Base-by-base conservation (phyloP, 2,113 vertebrate genomes). In the Solea senegalensis region DNA sequence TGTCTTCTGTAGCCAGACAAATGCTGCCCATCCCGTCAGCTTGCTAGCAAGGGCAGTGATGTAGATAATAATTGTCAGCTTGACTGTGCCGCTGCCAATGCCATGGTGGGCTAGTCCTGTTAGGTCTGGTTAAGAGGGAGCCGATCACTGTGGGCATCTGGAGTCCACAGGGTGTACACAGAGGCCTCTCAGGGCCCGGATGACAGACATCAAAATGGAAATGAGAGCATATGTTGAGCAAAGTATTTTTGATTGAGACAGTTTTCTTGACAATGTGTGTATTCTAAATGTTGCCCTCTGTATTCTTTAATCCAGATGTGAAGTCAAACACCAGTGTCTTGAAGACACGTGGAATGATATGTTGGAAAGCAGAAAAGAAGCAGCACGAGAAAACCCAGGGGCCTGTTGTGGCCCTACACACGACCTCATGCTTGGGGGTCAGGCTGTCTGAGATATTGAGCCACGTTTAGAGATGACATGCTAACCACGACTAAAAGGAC, bases 11-110 rank as follows among this genome's bases (percentile, higher is more conserved):
- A 81, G 83, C 75, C 86, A 87, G 81, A 89, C 79, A 83, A 85
- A 85, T 83, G 85, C 48, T 88, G 79, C 65, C 78, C 80, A 75
- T 83, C 72, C 88, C 53, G 82, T 88, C 91, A 90, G 88, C 90
- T 88, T 90, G 87, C 86, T 91, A 80, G 85, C 89, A 87, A 71
- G 88, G 62, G 85, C 86, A 89, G 76, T 86, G 86, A 91, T 82
- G 79, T 90, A 90, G 90, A 90, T 89, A 80, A 84, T 88, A 87
- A 79, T 89, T 78, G 83, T 86, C 88, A 84, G 86, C 78, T 79
- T 90, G 82, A 69, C 65, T 73, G 67, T 76, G 55, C 15, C 46
- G 15, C 55, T 88, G 87, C 85, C 86, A 89, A 53, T 76, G 75
- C 57, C 68, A 61, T 81, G 84, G 77, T 80, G 84, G 74, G 81